Evolutionary conservation across 2,797 vertebrate genomes (phyloP), one percentile per base, ranked within the genome.

Genomic region (Oceanodroma leucorhoa): DNA sequence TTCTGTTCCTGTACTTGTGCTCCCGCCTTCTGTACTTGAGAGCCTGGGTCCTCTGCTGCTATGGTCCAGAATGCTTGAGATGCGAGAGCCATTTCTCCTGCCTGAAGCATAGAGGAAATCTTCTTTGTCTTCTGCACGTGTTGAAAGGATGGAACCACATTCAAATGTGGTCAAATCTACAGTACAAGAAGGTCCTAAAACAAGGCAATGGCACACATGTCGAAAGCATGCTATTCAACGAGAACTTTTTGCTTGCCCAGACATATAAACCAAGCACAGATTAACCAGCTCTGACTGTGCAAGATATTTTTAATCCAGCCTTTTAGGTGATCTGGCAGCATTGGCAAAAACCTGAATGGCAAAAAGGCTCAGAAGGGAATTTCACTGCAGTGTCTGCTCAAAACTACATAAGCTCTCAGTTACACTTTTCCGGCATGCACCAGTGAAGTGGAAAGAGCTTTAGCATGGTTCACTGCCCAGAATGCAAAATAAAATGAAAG

Each of bases 401-500:
- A 81, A 96, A 94, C 70, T 80, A 32, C 45, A 32, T 34, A 57
- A 93, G n/a, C 92, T 95, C 92, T 89, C 81, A 69, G 82, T 94
- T 89, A 89, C 77, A 53, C 71, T 89, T 61, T 92, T 95, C 79
- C 8, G 0, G 90, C 7, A 4, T 19, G 38, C 78, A 73, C 22
- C 78, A 94, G 43, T 34, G 94, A 89, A 83, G 67, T 32, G 61
- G 66, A 96, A 92, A 91, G 67, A 94, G 86, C 40, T 95, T 77
- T 75, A 90, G 34, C 40, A 54, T 1, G 21, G 87, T 92, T 95
- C 93, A 80, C 7, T 88, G 82, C 66, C 51, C 77, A 82, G 64
- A 89, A 96, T 36, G 55, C 70, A 96, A 96, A 97, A 96, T 79
- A 95, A 92, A 97, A 83, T 55, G 50, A 41, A 90, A 94, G 43